phyloP scores from a whole-genome alignment of 2,113 vertebrate species.

The Ceyx melanurus region DNA sequence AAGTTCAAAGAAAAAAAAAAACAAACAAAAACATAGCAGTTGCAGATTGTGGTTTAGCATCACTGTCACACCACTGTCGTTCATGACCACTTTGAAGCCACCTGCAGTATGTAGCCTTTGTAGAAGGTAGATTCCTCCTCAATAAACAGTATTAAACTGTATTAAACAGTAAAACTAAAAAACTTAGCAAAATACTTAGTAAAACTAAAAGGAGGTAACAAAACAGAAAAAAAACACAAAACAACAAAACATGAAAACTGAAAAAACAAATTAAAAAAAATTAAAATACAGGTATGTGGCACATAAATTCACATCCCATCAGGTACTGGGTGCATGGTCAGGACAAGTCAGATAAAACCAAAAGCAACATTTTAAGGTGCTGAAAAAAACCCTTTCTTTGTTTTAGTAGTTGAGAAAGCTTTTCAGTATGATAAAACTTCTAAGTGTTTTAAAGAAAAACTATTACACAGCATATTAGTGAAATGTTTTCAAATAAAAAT shows the following conservation, averaged over 20 bases:
- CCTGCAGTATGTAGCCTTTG: rapidly evolving
- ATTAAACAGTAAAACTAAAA: background rate
- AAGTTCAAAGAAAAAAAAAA: background rate
- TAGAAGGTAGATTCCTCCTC: background rate
- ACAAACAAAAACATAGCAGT: background rate
- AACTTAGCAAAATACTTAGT: background rate
- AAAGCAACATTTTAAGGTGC: background rate
- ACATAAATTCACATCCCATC: background rate
- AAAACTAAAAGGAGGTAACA: background rate
- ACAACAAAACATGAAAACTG: no score
- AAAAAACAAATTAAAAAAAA: background rate
- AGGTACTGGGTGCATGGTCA: background rate
- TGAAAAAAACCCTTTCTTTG: background rate
- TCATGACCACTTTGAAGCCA: background rate
- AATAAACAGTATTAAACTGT: background rate
- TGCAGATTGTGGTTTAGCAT: background rate
- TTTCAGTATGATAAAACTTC: background rate
- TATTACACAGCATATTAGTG: background rate
- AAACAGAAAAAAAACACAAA: background rate
- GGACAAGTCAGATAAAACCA: background rate
- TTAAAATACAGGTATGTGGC: background rate
- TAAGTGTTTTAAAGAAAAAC: background rate
- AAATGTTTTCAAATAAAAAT: background rate
- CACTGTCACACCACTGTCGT: background rate
- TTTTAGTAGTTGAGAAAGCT: background rate